Conservation (phyloP, 2,888 invertebrate genomes). For the Drosophila tanythrix region DNA sequence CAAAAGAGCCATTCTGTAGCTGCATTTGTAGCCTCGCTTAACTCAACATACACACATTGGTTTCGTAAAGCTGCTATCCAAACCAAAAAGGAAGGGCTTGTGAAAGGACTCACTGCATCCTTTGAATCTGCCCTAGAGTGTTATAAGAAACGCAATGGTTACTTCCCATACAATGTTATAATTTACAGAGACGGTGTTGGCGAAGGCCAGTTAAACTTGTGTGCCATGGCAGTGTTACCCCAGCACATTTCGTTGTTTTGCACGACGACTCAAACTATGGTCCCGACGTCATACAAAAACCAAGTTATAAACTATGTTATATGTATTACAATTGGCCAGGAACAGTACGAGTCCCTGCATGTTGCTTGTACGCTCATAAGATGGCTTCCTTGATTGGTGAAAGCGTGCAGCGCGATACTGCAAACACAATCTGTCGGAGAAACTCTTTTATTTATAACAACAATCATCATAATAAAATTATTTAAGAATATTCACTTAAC, state of each 20-base stretch:
- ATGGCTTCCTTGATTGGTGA: too few relatives aligned
- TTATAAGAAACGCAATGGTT: conserved; percentile 88
- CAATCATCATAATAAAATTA: too few relatives aligned
- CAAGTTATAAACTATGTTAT: conserved; percentile 95
- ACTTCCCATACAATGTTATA: conserved; percentile 91
- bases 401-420: too few relatives aligned
- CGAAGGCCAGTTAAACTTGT: conserved; percentile 92
- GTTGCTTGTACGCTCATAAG: conserved; percentile 86
- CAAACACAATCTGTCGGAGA: too few relatives aligned
- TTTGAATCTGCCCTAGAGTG: conserved; percentile 89
- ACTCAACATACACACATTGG: conserved; percentile 91
- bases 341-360: conserved; percentile 95
- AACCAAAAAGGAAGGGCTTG: conserved; percentile 90
- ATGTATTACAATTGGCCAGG: conserved; percentile 99
- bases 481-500: too few relatives aligned
- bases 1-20: conserved; percentile 88
- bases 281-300: conserved; percentile 92
- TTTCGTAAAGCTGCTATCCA: conserved; percentile 91
- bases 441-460: too few relatives aligned
- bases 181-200: conserved; percentile 97
- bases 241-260: conserved; percentile 95
- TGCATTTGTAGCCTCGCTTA: conserved; percentile 93
- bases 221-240: conserved; percentile 95
- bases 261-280: conserved; percentile 89
- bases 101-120: conserved; percentile 89